phyloP scores from a whole-genome alignment of 64 coral and sea anemone genomes.

The Porites australiensis region DNA sequence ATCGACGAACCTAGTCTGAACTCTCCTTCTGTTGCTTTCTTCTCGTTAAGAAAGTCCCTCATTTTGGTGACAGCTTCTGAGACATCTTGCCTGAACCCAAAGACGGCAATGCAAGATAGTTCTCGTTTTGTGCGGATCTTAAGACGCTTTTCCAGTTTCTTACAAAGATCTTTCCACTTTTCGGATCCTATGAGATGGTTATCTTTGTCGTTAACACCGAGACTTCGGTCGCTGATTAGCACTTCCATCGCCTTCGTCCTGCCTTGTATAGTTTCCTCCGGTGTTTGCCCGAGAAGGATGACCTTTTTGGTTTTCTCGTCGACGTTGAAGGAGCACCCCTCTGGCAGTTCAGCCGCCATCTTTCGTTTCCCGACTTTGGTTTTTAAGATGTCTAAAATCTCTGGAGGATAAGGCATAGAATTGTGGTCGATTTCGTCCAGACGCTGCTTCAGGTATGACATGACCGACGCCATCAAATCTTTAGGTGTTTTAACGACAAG shows the following conservation, averaged over 20 bases:
- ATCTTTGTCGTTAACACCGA: background rate
- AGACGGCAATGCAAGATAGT: slow-evolving; percentile 10
- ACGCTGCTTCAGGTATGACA: background rate
- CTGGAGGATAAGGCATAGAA: background rate
- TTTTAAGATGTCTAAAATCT: slow-evolving; percentile 32
- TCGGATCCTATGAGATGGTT: background rate
- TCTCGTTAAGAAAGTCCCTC: slow-evolving; percentile 47
- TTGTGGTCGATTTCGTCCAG: slow-evolving; percentile 25
- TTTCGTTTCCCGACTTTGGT: slow-evolving; percentile 10
- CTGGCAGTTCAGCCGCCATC: background rate
- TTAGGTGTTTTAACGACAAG: slow-evolving; percentile 40
- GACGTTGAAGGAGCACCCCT: slow-evolving; percentile 25
- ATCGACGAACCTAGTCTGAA: slow-evolving; percentile 1
- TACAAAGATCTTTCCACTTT: slow-evolving; percentile 30
- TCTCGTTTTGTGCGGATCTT: slow-evolving; percentile 17
- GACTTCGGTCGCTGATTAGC: background rate
- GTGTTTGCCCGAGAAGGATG: background rate
- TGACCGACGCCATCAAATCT: background rate
- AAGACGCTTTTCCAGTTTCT: background rate
- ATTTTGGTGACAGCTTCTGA: slow-evolving; percentile 22
- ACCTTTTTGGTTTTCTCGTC: background rate
- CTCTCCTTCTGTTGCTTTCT: slow-evolving; percentile 39
- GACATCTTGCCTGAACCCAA: slow-evolving; percentile 32
- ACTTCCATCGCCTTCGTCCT: background rate
- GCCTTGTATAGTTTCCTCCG: background rate